Base-by-base conservation (phyloP, 2,113 vertebrate genomes). In the Grammomys dolichurus region DNA sequence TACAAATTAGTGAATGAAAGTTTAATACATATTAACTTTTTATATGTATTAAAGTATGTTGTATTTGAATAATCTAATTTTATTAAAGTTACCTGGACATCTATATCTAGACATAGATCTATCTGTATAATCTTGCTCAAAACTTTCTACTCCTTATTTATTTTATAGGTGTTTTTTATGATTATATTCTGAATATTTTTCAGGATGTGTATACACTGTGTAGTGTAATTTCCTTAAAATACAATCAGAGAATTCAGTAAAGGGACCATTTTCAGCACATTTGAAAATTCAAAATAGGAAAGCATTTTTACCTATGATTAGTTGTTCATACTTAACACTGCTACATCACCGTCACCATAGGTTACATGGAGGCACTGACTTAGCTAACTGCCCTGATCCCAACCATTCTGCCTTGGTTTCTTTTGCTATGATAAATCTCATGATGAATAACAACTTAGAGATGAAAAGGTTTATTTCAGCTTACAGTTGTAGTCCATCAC, bases 41-140 rank as follows among this genome's bases (percentile, higher is more conserved):
- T 84, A 94, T 96, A 7, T 94, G 22, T 92, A 78, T 88, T 88
- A 92, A 40, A 95, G 46, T 77, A 67, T 72, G 19, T n/a, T 88
- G 8, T 86, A 31, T 65, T 48, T 77, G 87, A 90, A 91, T 93
- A 90, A 91, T 93, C 43, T 94, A 5, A 89, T 94, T 95, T 95
- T 6, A 86, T 92, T 93, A 87, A 89, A 88, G 5, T 90, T 93
- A 78, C 40, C 16, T 94, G 7, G 77, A 46, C 78, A 65, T 11
- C 20, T 87, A 60, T 84, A 81, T 40, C 13, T 95, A 84, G 84
- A 12, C 75, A 60, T 24, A 69, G 36, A 76, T 72, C 10, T 72
- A 51, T 65, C 31, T 95, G 8, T 90, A 48, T 76, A 81, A 65
- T 51, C 91, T 85, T 81, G 51, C 33, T 40, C 13, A 24, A 76